Percentiles rank a stretch among this genome's conserved stretches.
Evolutionary conservation across 2,888 invertebrate genomes (phyloP).

Genomic region (Chorisops tibialis): DNA sequence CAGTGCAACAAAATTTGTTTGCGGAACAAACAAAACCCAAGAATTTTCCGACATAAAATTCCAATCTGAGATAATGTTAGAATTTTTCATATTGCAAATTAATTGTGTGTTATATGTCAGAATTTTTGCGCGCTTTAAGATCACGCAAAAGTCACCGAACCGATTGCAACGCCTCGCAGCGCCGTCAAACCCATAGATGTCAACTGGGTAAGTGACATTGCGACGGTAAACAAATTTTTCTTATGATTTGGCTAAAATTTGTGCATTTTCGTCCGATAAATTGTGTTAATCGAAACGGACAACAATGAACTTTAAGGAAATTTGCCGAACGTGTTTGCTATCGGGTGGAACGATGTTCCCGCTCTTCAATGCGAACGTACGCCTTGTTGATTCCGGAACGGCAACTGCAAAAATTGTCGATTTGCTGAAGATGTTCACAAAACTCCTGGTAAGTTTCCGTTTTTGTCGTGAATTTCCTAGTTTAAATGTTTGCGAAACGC

Average conservation of each 20-base stretch:
- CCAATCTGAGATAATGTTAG: no score
- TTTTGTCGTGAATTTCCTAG: not conserved
- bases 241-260: constrained; percentile 8
- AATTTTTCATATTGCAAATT: no score
- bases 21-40: no score
- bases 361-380: constrained; percentile 13
- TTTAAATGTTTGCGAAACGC: not conserved
- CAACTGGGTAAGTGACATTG: constrained; percentile 18
- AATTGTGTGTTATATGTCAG: no score
- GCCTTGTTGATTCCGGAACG: constrained; percentile 21
- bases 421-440: constrained; percentile 21
- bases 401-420: constrained; percentile 21
- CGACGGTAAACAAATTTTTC: constrained; percentile 25
- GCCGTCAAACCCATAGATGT: not conserved
- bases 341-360: constrained; percentile 16
- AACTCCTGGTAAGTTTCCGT: constrained; percentile 9
- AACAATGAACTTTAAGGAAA: constrained; percentile 20
- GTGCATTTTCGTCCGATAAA: not conserved
- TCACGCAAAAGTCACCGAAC: no score
- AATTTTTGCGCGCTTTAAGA: no score
- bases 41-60: no score
- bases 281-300: not conserved
- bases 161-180: no score
- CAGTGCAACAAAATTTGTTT: no score
- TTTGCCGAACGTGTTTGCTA: constrained; percentile 18